Evolutionary conservation across 2,797 vertebrate genomes (phyloP).

Genomic region (Erethizon dorsatum): DNA sequence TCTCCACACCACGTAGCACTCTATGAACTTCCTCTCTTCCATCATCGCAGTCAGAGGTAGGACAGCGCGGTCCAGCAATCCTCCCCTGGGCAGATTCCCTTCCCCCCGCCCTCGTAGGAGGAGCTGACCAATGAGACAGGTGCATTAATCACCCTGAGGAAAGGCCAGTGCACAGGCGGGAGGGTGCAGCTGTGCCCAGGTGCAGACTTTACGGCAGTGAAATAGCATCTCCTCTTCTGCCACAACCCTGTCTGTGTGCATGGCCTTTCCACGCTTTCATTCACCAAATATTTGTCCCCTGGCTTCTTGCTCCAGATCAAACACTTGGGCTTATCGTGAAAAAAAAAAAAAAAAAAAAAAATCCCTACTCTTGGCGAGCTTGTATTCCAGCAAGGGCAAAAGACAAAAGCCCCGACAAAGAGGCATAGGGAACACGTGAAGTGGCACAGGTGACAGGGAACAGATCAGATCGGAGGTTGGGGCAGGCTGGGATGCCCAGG

Average conservation of each 20-base stretch:
- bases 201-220: background rate
- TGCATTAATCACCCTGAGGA: background rate
- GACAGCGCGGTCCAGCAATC: rapidly evolving
- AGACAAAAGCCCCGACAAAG: background rate
- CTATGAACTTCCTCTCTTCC: background rate
- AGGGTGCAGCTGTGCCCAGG: too few relatives aligned
- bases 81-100: background rate
- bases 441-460: background rate
- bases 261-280: background rate
- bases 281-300: background rate
- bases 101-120: background rate
- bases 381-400: background rate
- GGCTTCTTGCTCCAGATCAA: background rate
- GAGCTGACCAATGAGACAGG: background rate
- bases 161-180: background rate
- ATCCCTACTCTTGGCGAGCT: background rate
- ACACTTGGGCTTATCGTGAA: background rate
- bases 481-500: too few relatives aligned
- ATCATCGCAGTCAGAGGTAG: background rate
- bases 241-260: background rate
- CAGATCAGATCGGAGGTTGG: background rate
- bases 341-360: background rate
- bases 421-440: background rate
- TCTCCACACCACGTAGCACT: background rate
- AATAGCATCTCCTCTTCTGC: background rate